A percentile compares a stretch with the other conserved stretches of the same genome.
Evolutionary conservation across 2,888 invertebrate genomes (phyloP).

Genomic region (Nephrotoma appendiculata): DNA sequence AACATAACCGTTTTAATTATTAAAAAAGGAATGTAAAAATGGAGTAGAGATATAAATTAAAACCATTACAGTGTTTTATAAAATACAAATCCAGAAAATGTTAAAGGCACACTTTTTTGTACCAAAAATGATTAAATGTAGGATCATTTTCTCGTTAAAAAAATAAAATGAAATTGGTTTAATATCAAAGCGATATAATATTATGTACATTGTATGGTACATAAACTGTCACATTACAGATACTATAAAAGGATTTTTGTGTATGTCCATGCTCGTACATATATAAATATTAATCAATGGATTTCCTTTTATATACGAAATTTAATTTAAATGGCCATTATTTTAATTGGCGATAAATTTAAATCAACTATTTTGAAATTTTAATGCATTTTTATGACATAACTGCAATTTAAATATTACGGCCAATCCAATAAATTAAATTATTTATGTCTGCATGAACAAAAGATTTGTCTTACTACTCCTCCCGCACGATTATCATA

Average conservation of each 20-base stretch:
- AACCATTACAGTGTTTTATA: too few relatives aligned
- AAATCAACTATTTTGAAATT: neutral
- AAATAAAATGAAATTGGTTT: too few relatives aligned
- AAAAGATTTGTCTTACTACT: neutral
- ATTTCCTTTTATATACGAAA: neutral
- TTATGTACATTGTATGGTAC: too few relatives aligned
- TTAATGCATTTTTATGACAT: neutral
- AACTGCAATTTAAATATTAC: neutral
- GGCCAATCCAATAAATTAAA: neutral
- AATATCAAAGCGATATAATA: too few relatives aligned
- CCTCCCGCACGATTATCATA: neutral
- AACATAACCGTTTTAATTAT: too few relatives aligned
- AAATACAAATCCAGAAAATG: too few relatives aligned
- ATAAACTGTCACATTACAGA: neutral
- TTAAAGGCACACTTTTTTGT: too few relatives aligned
- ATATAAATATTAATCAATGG: neutral
- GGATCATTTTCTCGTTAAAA: too few relatives aligned
- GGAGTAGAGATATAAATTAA: too few relatives aligned
- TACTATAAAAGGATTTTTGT: neutral
- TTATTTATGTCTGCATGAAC: neutral
- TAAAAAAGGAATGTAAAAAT: too few relatives aligned
- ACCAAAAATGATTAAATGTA: too few relatives aligned
- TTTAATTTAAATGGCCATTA: neutral
- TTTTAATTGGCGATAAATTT: neutral
- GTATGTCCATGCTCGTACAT: neutral